Conservation (phyloP, 1,140 invertebrate species). For the Helicoverpa zea region DNA sequence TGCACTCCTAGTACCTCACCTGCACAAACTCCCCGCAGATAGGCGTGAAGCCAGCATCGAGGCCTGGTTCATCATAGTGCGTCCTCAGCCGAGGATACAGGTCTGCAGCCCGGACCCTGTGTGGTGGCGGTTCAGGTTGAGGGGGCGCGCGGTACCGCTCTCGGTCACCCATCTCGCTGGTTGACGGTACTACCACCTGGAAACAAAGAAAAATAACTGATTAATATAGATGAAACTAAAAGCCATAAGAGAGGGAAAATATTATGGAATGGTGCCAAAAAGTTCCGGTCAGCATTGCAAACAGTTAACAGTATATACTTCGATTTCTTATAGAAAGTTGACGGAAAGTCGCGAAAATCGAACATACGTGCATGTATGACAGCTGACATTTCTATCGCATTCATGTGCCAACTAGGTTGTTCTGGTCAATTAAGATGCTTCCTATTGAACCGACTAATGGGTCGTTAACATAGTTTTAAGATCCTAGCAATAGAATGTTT, state of each 20-base stretch:
- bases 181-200: constrained; percentile 64
- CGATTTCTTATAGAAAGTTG: no score
- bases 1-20: constrained; percentile 60
- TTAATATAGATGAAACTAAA: background rate
- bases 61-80: constrained; percentile 81
- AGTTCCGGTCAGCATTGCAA: background rate
- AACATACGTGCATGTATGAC: no score
- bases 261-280: background rate
- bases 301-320: no score
- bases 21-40: constrained; percentile 85
- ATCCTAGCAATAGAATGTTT: no score
- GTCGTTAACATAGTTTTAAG: no score
- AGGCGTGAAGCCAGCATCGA: constrained; percentile 79
- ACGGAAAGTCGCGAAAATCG: no score
- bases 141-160: constrained; percentile 79
- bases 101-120: constrained; percentile 80
- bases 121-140: constrained; percentile 78
- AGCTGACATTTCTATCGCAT: no score
- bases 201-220: constrained; percentile 19
- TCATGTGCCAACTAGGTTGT: no score
- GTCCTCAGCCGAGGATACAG: constrained; percentile 79
- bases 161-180: constrained; percentile 79
- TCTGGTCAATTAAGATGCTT: no score
- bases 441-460: no score
- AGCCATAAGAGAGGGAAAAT: background rate